Evolutionary conservation across 1,140 invertebrate species (phyloP).

Genomic region (Agraylea sexmaculata): DNA sequence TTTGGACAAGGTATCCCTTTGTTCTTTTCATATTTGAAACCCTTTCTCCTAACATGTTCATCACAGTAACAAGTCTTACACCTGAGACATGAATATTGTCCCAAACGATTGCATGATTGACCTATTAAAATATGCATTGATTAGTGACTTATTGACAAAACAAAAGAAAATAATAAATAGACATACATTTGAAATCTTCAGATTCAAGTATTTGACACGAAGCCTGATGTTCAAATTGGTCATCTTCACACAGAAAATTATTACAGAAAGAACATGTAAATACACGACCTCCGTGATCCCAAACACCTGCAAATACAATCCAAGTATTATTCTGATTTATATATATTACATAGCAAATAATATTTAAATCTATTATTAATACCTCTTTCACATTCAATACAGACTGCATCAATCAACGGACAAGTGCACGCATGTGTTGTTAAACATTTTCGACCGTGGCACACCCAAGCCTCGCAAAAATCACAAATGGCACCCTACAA

Average conservation of each 20-base stretch:
- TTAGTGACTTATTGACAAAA: no score
- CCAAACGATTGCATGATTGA: constrained; percentile 86
- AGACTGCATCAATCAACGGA: constrained; percentile 75
- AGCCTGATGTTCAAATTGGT: constrained; percentile 97
- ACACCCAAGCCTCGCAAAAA: constrained; percentile 95
- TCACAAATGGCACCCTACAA: constrained; percentile 89
- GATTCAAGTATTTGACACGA: constrained; percentile 91
- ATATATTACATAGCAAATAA: background rate
- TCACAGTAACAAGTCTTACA: constrained; percentile 96
- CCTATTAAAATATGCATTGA: no score
- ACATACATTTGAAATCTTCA: constrained; percentile 85
- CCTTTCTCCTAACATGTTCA: constrained; percentile 87
- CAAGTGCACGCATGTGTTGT: constrained; percentile 86
- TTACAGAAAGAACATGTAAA: constrained; percentile 88
- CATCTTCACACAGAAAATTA: constrained; percentile 90
- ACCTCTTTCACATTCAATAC: constrained; percentile 78
- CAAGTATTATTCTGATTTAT: background rate
- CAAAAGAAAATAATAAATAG: constrained; percentile 8
- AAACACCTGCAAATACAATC: constrained; percentile 55
- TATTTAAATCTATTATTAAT: no score
- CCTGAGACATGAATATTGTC: constrained; percentile 87
- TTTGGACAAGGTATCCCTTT: constrained; percentile 88
- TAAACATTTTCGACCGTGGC: constrained; percentile 86
- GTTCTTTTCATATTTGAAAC: constrained; percentile 84
- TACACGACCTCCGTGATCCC: constrained; percentile 88